Percentiles rank a stretch among this genome's conserved stretches.
These are phyloP conservation scores for Plemyria rubiginata DNA, from an alignment of 2,888 invertebrate species.

Conservation along the genomic window DNA sequence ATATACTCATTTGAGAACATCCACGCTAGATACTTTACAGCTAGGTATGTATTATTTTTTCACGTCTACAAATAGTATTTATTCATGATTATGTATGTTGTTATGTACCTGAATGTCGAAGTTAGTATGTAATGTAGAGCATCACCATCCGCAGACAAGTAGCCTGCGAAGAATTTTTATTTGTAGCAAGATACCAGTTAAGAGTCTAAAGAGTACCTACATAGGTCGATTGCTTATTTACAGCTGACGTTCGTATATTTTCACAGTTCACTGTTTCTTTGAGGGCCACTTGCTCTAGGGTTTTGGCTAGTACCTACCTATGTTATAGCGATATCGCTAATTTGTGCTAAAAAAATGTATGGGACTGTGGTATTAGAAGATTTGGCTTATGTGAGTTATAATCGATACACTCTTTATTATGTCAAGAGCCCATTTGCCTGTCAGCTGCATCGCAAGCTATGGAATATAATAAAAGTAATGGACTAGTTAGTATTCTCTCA, in stretches of 20 bases:
- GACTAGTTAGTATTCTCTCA: slow-evolving; percentile 6
- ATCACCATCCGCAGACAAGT: slow-evolving; percentile 1
- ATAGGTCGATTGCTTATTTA: neutral
- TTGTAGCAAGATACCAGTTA: neutral
- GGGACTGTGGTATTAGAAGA: slow-evolving; percentile 80
- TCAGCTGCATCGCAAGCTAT: neutral
- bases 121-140: slow-evolving; percentile 17
- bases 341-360: slow-evolving; percentile 62
- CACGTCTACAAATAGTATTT: slow-evolving; percentile 33
- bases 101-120: slow-evolving; percentile 68
- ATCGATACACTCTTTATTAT: slow-evolving; percentile 30
- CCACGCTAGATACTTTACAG: slow-evolving; percentile 26
- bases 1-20: slow-evolving; percentile 33
- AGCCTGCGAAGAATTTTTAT: neutral
- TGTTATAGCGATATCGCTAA: slow-evolving; percentile 35
- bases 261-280: neutral
- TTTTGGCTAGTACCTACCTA: slow-evolving; percentile 18
- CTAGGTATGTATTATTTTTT: slow-evolving; percentile 22
- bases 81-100: slow-evolving; percentile 51
- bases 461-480: too few relatives aligned
- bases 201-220: too few relatives aligned
- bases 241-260: neutral
- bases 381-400: slow-evolving; percentile 55
- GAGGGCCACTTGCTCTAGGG: slow-evolving; percentile 5
- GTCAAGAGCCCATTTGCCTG: neutral